These are phyloP conservation scores for Trichogramma pretiosum DNA, from an alignment of 1,140 invertebrate genomes.

Conservation along the genomic window DNA sequence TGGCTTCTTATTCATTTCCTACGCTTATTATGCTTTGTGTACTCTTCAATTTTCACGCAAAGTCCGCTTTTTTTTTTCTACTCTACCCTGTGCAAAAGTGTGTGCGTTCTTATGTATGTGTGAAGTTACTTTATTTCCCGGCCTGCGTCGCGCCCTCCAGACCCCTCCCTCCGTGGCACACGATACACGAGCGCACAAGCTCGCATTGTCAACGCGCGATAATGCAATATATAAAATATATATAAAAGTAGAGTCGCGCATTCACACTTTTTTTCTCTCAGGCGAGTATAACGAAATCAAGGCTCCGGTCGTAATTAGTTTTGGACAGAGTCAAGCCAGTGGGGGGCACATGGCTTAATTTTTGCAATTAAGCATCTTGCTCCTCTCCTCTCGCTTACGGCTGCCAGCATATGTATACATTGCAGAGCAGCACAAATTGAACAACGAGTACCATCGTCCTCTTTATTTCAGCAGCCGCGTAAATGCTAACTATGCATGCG, in stretches of 20 bases:
- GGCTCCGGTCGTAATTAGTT: constrained; percentile 32
- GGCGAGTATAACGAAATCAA: constrained; percentile 24
- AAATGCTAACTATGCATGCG: too few species aligned
- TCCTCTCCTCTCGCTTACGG: too few species aligned
- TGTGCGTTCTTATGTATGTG: too few species aligned
- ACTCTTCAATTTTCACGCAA: constrained; percentile 1
- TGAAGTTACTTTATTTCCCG: neutral
- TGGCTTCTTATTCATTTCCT: constrained; percentile 1
- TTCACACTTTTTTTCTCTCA: too few species aligned
- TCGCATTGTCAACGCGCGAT: constrained; percentile 13
- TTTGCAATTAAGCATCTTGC: constrained; percentile 30
- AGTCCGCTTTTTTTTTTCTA: constrained; percentile 1
- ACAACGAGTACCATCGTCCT: too few species aligned
- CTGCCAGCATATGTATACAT: too few species aligned
- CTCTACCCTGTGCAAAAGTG: too few species aligned
- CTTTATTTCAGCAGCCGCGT: too few species aligned
- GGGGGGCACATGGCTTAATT: constrained; percentile 25
- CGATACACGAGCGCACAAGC: constrained; percentile 15
- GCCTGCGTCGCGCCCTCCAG: constrained; percentile 19
- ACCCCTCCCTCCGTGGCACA: neutral
- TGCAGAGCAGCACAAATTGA: too few species aligned
- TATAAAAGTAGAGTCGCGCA: too few species aligned
- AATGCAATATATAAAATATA: too few species aligned
- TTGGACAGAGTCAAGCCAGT: constrained; percentile 26
- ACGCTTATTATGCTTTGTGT: constrained; percentile 6